Evolutionary conservation across 1,140 invertebrate genomes (phyloP).

Genomic region (Charaxes varanes): DNA sequence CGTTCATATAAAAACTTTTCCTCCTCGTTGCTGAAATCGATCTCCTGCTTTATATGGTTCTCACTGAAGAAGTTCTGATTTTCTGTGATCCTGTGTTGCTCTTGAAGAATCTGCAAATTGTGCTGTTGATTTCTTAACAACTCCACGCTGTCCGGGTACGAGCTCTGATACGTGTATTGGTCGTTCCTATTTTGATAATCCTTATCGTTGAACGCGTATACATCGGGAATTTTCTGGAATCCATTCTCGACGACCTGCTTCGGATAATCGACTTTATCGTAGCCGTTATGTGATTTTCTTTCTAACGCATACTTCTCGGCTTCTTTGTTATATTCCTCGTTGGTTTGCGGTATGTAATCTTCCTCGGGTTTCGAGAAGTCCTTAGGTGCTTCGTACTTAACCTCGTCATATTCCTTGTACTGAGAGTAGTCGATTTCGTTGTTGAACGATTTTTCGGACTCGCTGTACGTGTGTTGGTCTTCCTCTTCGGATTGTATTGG

Average conservation of each 20-base stretch:
- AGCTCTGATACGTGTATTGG: constrained; percentile 23
- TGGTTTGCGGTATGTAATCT: constrained; percentile 55
- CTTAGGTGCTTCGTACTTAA: constrained; percentile 38
- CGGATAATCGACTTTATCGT: constrained; percentile 40
- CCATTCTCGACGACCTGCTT: constrained; percentile 28
- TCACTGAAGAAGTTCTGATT: constrained; percentile 65
- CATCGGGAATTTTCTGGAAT: constrained; percentile 35
- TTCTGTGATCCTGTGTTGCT: constrained; percentile 43
- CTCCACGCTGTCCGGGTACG: constrained; percentile 43
- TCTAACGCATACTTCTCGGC: constrained; percentile 59
- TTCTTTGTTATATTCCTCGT: constrained; percentile 61
- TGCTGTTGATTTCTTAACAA: constrained; percentile 55
- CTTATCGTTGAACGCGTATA: constrained; percentile 31
- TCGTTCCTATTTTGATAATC: constrained; percentile 23
- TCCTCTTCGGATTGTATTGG: constrained; percentile 50
- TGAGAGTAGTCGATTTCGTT: constrained; percentile 19
- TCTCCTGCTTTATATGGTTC: constrained; percentile 58
- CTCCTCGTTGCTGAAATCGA: constrained; percentile 50
- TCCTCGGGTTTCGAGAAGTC: constrained; percentile 46
- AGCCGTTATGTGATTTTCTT: constrained; percentile 42
- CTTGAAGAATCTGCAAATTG: constrained; percentile 50
- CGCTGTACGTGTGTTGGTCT: constrained; percentile 37
- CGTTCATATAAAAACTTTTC: constrained; percentile 49
- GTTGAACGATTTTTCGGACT: constrained; percentile 36
- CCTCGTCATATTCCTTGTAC: constrained; percentile 22